Base-by-base conservation (phyloP, 2,797 vertebrate genomes). In the Pseudochaenichthys georgianus region DNA sequence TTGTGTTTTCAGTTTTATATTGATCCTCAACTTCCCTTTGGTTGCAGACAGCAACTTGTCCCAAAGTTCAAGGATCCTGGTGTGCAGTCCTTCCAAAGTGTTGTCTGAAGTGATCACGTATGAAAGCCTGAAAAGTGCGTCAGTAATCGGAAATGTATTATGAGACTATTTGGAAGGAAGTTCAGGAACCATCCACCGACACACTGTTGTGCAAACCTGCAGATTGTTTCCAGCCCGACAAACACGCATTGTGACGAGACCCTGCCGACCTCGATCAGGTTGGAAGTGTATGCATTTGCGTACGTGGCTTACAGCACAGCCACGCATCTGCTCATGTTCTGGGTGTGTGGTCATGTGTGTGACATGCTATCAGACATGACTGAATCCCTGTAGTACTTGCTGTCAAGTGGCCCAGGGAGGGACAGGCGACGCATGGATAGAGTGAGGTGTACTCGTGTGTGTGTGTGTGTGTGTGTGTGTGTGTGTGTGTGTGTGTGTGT, bases 351-450 rank as follows among this genome's bases (percentile, higher is more conserved):
- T 78, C 69, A 60, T 86, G 81, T 82, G 60, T 86, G 73, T 77
- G 76, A 81, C 84, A 77, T 77, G 52, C 75, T 78, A 80, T 87
- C 84, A 82, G 80, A 86, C 61, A 78, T 77, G 80, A 86, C 77
- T 65, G 82, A 70, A 70, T 68, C 48, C 58, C 59, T 64, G 52
- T 34, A 46, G 60, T 8, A 8, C n/a, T 55, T 10, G 11, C 77
- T 75, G 70, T 77, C 80, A 75, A 78, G 76, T 70, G 81, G 78
- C 48, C 81, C 41, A 2, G 69, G 78, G 68, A 64, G 38, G 58
- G 38, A 43, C 31, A 69, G 75, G 66, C 8, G 3, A 41, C 55
- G 69, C 83, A 73, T 54, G 53, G 73, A 87, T 67, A n/a, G 79
- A 80, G 59, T 2, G 59, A 73, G 51, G 23, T 61, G 72, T 41